Evolutionary conservation across 1,140 invertebrate species (phyloP).

Genomic region (Eubasilissa regina): DNA sequence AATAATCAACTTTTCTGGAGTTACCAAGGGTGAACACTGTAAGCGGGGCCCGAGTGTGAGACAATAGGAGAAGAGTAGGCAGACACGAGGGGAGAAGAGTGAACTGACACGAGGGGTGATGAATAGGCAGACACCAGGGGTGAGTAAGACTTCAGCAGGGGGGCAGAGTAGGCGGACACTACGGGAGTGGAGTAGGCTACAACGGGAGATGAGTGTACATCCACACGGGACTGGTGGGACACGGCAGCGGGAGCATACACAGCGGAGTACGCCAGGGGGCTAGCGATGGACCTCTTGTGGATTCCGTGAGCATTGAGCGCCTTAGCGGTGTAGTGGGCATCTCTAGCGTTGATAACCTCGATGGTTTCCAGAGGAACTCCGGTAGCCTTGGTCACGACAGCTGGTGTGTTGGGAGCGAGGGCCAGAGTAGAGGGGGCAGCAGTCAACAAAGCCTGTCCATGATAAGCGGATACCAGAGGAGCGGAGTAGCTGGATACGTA

Average conservation of each 20-base stretch:
- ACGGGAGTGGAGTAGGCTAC: conserved; percentile 51
- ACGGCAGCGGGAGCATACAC: conserved; percentile 55
- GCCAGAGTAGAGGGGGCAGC: conserved; percentile 56
- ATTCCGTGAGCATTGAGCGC: conserved; percentile 62
- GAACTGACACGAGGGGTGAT: conserved; percentile 57
- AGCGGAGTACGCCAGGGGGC: conserved; percentile 54
- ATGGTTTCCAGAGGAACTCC: conserved; percentile 63
- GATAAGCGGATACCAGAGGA: conserved; percentile 45
- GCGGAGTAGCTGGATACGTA: not conserved
- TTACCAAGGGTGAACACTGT: conserved; percentile 43
- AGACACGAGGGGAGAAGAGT: conserved; percentile 58
- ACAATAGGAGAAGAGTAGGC: conserved; percentile 57
- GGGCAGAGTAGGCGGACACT: conserved; percentile 57
- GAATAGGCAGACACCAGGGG: conserved; percentile 54
- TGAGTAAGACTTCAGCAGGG: conserved; percentile 59
- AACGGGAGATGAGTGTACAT: conserved; percentile 61
- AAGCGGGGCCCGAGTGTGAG: conserved; percentile 62
- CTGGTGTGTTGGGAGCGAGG: conserved; percentile 59
- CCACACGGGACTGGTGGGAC: conserved; percentile 63
- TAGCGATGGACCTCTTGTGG: conserved; percentile 61
- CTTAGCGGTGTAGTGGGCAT: conserved; percentile 63
- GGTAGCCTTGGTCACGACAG: conserved; percentile 61
- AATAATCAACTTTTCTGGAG: not conserved
- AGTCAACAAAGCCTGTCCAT: conserved; percentile 33
- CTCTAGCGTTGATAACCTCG: conserved; percentile 55